phyloP scores from a whole-genome alignment of 1,140 invertebrate genomes.

The Spodoptera litura region DNA sequence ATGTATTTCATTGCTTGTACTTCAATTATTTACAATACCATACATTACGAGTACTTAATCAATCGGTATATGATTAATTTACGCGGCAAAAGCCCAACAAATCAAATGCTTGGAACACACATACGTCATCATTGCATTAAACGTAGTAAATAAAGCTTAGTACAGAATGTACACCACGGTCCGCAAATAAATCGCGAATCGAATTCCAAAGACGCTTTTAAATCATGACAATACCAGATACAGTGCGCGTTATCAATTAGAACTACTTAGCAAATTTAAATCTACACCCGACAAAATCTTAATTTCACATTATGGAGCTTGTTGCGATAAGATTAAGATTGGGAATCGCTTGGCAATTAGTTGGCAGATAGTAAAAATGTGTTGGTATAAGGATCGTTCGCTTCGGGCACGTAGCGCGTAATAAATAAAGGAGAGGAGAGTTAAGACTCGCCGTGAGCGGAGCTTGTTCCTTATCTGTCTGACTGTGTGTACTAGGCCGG shows the following conservation, averaged over 20 bases:
- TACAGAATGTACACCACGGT: slow-evolving; percentile 52
- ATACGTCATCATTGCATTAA: slow-evolving; percentile 35
- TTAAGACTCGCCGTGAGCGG: slow-evolving; percentile 74
- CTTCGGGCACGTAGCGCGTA: slow-evolving; percentile 76
- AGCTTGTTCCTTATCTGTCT: slow-evolving; percentile 78
- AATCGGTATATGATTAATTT: slow-evolving; percentile 24
- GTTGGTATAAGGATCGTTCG: slow-evolving; percentile 66
- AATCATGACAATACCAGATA: slow-evolving; percentile 82
- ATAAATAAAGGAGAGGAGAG: slow-evolving; percentile 80
- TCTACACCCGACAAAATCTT: slow-evolving; percentile 7
- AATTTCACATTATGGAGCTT: not conserved
- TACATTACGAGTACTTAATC: slow-evolving; percentile 29
- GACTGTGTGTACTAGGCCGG: slow-evolving; percentile 65
- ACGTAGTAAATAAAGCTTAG: slow-evolving; percentile 49
- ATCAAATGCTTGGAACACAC: slow-evolving; percentile 15
- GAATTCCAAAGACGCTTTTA: slow-evolving; percentile 71
- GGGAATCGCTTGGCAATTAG: slow-evolving; percentile 50
- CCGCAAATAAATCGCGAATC: slow-evolving; percentile 69
- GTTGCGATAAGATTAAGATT: slow-evolving; percentile 47
- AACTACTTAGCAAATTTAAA: slow-evolving; percentile 67
- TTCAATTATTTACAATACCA: slow-evolving; percentile 26
- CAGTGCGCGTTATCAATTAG: slow-evolving; percentile 81
- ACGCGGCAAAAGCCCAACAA: slow-evolving; percentile 29
- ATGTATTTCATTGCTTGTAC: slow-evolving; percentile 17
- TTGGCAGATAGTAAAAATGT: slow-evolving; percentile 52